Evolutionary conservation across 2,113 vertebrate species (phyloP), one percentile per base, ranked within the genome.

Genomic region (Microcebus lehilahytsara): DNA sequence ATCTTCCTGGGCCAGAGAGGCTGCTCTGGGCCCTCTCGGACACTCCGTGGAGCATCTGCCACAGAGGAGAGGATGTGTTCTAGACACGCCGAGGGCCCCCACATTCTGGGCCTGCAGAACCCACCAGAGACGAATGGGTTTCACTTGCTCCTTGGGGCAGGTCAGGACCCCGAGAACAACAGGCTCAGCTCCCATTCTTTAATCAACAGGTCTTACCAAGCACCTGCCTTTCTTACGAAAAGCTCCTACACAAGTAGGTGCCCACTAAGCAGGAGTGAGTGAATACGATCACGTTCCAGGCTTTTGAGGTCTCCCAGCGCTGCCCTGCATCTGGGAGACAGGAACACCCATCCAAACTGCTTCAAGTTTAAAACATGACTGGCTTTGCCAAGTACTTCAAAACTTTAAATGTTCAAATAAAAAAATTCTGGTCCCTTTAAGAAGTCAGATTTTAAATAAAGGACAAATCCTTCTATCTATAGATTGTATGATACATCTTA

Each of bases 401-500:
- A 46, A 83, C 53, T 51, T 42, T 72, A 53, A 22, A 30, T 72
- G 9, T 46, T 66, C 34, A 89, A 78, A 86, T 95, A 37, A 78
- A 14, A 53, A 53, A 51, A 13, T 71, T 60, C 22, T 60, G 58
- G 22, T 60, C 22, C 8, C 8, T 60, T 60, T 64, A 74, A 93
- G 66, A 93, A 80, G 72, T 69, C 72, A 77, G n/a, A 66, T 49
- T 80, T 86, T 80, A 93, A 96, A 89, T 34, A 90, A 93, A 95
- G 56, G 32, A 74, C 46, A 85, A 85, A 83, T 85, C 13, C 10
- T 84, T 86, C 27, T 49, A 71, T 32, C 46, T 85, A 62, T 9
- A 77, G 60, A 78, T 23, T 83, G 37, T 17, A 42, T 16, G 20
- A 22, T 58, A 58, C 56, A 72, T 81, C 90, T 75, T 32, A 84